Evolutionary conservation across 2,113 vertebrate genomes (phyloP), one percentile per base, ranked within the genome.

Genomic region (Phasianus colchicus): DNA sequence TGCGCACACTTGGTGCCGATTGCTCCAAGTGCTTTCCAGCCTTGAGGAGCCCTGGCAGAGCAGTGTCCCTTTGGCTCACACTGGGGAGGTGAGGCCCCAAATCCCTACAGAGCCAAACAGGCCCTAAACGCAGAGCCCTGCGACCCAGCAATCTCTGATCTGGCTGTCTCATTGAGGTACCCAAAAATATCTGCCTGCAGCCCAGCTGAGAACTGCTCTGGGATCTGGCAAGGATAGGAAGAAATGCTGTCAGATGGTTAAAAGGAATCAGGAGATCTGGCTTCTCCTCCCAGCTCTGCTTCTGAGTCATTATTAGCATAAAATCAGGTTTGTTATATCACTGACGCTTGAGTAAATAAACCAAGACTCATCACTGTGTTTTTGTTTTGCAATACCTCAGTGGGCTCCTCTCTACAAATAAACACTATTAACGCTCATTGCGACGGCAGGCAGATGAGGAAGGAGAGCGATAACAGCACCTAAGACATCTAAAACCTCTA

Each of bases 311-410:
- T 95, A 95, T 92, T 93, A 97, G 85, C 76, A 93, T 78, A 94
- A 96, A 97, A 96, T 93, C 93, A 96, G 91, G 93, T 91, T 94
- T 93, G 90, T 96, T 97, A 91, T 96, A 96, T 96, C 97, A 97
- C 79, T 88, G 86, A 90, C 88, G 85, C 93, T 93, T 95, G 90
- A 93, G 90, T 95, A 97, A 96, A 97, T 97, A 97, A 96, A 95
- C 93, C 91, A 92, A 79, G 3, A 93, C 92, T 96, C 97, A 94
- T 95, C 94, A 10, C 75, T 61, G 64, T 85, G 79, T 86, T 96
- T 87, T 95, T 93, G 92, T 97, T 96, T 97, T 96, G 96, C 92
- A 97, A 97, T 72, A 87, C 66, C 79, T 89, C 80, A 95, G 88
- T 93, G 92, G 96, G 91, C 85, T 93, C 36, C 89, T 95, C 84